Percentiles rank a stretch among this genome's conserved stretches.
Evolutionary conservation across 2,888 invertebrate species (phyloP).

Genomic region (Parnassius orleans): DNA sequence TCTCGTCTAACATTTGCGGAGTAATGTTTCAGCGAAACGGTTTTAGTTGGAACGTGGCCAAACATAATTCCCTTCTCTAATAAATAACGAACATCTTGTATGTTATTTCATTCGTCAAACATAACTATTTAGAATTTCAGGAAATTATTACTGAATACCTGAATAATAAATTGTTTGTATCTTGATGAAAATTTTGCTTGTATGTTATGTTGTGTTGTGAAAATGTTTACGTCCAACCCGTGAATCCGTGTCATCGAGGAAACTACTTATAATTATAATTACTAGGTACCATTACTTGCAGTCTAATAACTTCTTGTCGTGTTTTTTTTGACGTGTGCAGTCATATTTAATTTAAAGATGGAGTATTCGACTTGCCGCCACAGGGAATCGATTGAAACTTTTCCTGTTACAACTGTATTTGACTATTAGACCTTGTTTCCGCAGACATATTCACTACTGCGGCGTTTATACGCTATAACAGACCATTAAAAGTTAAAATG

Average conservation of each 20-base stretch:
- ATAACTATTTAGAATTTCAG: conserved; percentile 9
- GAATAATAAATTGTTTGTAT: background rate
- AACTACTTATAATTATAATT: too few relatives aligned
- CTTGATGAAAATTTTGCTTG: background rate
- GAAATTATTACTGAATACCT: conserved; percentile 11
- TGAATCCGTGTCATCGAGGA: background rate
- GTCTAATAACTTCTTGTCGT: too few relatives aligned
- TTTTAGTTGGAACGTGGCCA: conserved; percentile 57
- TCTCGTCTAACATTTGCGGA: conserved; percentile 44
- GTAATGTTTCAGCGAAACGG: conserved; percentile 57
- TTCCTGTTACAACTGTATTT: conserved; percentile 58
- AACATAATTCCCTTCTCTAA: conserved; percentile 48
- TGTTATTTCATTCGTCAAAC: conserved; percentile 21
- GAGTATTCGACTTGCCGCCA: conserved; percentile 36
- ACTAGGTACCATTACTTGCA: too few relatives aligned
- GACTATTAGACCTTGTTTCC: conserved; percentile 49
- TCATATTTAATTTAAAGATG: conserved; percentile 22
- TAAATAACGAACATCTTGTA: conserved; percentile 42
- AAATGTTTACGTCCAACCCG: background rate
- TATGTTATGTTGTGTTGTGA: background rate
- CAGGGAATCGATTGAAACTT: conserved; percentile 58
- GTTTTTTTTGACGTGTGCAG: conserved; percentile 20
- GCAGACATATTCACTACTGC: conserved; percentile 12
- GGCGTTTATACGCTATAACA: too few relatives aligned
- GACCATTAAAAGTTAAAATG: too few relatives aligned